Evolutionary conservation across 1,140 invertebrate genomes (phyloP).

Genomic region (Drosophila pseudoananassae): DNA sequence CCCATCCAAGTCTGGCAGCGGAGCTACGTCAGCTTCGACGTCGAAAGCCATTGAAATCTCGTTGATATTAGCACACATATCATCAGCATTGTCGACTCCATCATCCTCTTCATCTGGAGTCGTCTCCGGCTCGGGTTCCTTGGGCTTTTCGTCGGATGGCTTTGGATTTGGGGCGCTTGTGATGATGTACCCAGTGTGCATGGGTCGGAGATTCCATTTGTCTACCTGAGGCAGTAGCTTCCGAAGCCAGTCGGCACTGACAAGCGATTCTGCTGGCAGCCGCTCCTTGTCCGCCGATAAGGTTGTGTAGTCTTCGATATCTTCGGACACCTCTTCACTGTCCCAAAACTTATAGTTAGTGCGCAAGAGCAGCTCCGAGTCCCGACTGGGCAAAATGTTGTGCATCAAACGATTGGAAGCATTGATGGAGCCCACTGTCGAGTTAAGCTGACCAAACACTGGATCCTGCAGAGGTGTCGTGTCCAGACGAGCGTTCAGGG

Average conservation of each 20-base stretch:
- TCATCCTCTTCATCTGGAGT: slow-evolving; percentile 12
- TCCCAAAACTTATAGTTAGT: slow-evolving; percentile 75
- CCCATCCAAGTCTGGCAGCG: slow-evolving; percentile 61
- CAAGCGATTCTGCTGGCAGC: slow-evolving; percentile 7
- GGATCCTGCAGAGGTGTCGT: slow-evolving; percentile 78
- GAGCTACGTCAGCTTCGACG: slow-evolving; percentile 79
- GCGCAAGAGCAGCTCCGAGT: slow-evolving; percentile 67
- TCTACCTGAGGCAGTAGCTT: slow-evolving; percentile 51
- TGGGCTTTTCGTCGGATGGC: slow-evolving; percentile 14
- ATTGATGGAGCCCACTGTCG: slow-evolving; percentile 78
- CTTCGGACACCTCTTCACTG: slow-evolving; percentile 8
- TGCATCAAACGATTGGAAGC: slow-evolving; percentile 80
- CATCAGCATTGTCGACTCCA: slow-evolving; percentile 25
- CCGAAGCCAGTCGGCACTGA: slow-evolving; percentile 43
- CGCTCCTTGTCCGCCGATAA: slow-evolving; percentile 1
- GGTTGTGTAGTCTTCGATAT: slow-evolving; percentile 44
- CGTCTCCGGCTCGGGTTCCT: neutral
- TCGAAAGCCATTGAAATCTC: slow-evolving; percentile 78
- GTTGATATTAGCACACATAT: slow-evolving; percentile 54
- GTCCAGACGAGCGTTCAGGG: slow-evolving; percentile 75
- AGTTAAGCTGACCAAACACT: slow-evolving; percentile 81
- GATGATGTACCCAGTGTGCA: slow-evolving; percentile 75
- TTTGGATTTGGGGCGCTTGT: slow-evolving; percentile 70
- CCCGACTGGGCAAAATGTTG: slow-evolving; percentile 70
- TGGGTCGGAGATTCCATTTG: slow-evolving; percentile 56